A percentile compares a stretch with the other conserved stretches of the same genome.
Evolutionary conservation across 2,113 vertebrate genomes (phyloP).

Genomic region (Megaceryle maxima): DNA sequence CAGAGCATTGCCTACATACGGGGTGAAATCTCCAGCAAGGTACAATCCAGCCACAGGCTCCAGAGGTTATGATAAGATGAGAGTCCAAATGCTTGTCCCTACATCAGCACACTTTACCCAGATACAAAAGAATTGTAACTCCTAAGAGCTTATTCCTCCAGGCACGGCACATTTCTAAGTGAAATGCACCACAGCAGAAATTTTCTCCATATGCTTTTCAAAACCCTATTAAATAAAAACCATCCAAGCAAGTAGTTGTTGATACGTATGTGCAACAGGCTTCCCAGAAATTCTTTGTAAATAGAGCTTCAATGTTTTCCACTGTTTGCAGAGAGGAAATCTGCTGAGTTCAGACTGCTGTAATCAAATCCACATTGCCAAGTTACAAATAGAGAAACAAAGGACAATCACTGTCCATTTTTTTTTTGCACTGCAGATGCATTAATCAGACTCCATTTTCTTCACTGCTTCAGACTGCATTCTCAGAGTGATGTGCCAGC

Average conservation of each 20-base stretch:
- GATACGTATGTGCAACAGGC: not conserved
- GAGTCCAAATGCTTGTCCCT: not conserved
- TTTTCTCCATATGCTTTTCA: slow-evolving; percentile 28
- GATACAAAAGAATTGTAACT: not conserved
- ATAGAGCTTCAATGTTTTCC: slow-evolving; percentile 34
- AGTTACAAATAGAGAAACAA: slow-evolving; percentile 20
- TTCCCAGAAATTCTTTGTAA: slow-evolving; percentile 46
- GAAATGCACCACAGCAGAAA: not conserved
- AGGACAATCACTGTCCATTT: not conserved
- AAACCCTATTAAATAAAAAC: slow-evolving; percentile 49
- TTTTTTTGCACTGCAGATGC: not conserved
- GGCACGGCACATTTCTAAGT: not conserved
- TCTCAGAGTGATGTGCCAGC: not conserved
- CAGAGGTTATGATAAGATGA: not conserved
- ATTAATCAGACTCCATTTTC: slow-evolving; percentile 24
- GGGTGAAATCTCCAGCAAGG: not conserved
- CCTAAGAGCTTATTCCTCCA: slow-evolving; percentile 17
- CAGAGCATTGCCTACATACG: not conserved
- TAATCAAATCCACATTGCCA: slow-evolving; percentile 33
- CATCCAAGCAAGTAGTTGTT: slow-evolving; percentile 18
- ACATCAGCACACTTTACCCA: not conserved
- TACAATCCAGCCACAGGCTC: not conserved
- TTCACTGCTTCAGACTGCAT: not conserved
- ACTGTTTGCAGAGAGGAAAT: slow-evolving; percentile 10
- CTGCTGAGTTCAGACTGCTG: slow-evolving; percentile 17